A percentile compares a stretch with the other conserved stretches of the same genome.
Conservation (phyloP, 1,140 invertebrate species). For the Bombus affinis region DNA sequence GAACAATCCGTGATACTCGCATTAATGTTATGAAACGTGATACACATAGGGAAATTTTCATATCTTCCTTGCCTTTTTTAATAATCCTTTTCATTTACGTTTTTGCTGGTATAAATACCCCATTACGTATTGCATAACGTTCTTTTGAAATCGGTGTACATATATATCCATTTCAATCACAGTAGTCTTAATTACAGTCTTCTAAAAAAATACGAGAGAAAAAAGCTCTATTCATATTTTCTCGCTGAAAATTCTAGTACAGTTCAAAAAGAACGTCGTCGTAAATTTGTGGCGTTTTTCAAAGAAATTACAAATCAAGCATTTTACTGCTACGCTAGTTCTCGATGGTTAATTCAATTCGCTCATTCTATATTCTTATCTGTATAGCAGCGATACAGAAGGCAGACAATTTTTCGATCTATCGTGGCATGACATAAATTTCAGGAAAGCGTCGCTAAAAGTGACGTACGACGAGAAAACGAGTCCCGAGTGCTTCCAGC, state of each 20-base stretch:
- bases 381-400: not conserved
- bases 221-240: not conserved
- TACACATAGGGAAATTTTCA: not conserved
- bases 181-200: not conserved
- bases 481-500: constrained; percentile 24
- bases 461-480: constrained; percentile 4
- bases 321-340: not conserved
- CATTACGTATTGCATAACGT: not conserved
- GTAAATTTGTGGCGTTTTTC: not conserved
- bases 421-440: constrained; percentile 44
- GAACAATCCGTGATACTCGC: not conserved
- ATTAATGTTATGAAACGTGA: constrained; percentile 4
- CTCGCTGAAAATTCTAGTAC: not conserved
- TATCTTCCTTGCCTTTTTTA: too few species aligned
- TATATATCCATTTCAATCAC: not conserved
- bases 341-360: not conserved
- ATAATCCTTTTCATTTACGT: not conserved
- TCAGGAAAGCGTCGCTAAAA: constrained; percentile 14
- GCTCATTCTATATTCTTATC: not conserved
- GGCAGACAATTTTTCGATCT: constrained; percentile 46
- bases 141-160: not conserved
- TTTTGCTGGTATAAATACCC: not conserved
- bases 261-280: not conserved
- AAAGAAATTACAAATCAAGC: not conserved
- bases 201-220: not conserved